phyloP scores from a whole-genome alignment of 1,140 invertebrate species.

The Drosophila trapezifrons region DNA sequence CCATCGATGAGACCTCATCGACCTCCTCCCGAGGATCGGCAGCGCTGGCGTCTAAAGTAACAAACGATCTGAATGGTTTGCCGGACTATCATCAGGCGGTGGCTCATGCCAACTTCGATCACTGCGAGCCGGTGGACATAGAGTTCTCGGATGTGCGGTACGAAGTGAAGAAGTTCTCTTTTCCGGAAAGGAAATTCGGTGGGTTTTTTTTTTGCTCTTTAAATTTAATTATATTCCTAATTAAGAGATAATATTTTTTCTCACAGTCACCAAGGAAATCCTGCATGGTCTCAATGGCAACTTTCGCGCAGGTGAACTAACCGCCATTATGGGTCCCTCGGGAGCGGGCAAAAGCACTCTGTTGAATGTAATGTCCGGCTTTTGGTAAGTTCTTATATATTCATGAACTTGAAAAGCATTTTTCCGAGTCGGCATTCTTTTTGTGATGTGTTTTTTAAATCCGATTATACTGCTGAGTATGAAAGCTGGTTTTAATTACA shows the following conservation, averaged over 20 bases:
- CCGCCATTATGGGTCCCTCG: slow-evolving; percentile 91
- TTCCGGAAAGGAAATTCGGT: slow-evolving; percentile 79
- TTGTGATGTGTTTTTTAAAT: background rate
- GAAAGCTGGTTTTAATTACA: slow-evolving; percentile 37
- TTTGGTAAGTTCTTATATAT: slow-evolving; percentile 58
- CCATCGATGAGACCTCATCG: slow-evolving; percentile 71
- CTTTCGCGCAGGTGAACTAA: slow-evolving; percentile 87
- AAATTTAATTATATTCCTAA: background rate
- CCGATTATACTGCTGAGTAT: slow-evolving; percentile 10
- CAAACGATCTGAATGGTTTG: slow-evolving; percentile 64
- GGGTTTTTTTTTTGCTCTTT: background rate
- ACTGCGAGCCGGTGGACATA: slow-evolving; percentile 86
- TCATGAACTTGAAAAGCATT: slow-evolving; percentile 13
- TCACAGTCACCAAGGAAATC: slow-evolving; percentile 86
- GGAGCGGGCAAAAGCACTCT: slow-evolving; percentile 91
- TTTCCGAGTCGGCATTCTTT: slow-evolving; percentile 6
- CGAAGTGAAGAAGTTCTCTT: slow-evolving; percentile 85
- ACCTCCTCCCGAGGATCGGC: slow-evolving; percentile 42
- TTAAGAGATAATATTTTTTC: background rate
- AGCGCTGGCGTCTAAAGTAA: slow-evolving; percentile 51
- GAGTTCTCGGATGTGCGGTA: slow-evolving; percentile 88
- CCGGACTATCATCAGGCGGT: slow-evolving; percentile 47
- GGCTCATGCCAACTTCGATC: slow-evolving; percentile 70
- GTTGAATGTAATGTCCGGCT: slow-evolving; percentile 88
- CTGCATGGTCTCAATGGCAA: slow-evolving; percentile 87